phyloP scores from a whole-genome alignment of 2,797 vertebrate species.

The Cossypha dichroa region DNA sequence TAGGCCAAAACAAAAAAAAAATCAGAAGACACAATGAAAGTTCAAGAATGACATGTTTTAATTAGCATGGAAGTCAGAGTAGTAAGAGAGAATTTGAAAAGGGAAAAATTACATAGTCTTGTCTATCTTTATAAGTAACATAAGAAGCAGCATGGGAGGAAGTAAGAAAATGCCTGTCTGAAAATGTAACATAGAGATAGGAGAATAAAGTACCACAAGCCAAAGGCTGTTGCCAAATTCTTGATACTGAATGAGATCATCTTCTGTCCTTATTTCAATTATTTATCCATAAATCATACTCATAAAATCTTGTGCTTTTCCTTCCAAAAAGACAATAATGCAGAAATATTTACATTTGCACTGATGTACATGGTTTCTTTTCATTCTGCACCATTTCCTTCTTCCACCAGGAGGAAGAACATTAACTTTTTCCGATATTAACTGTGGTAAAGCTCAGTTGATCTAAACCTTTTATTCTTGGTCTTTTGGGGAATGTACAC shows the following conservation, averaged over 20 bases:
- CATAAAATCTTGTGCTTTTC: background rate
- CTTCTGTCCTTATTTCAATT: background rate
- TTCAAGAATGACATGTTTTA: background rate
- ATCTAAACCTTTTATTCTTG: background rate
- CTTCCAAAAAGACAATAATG: background rate
- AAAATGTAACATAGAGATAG: background rate
- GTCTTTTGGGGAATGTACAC: background rate
- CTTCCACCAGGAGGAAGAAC: background rate
- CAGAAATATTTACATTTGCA: background rate
- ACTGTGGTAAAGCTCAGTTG: background rate
- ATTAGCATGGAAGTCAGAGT: background rate
- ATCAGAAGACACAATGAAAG: background rate
- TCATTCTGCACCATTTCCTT: background rate
- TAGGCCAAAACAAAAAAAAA: background rate
- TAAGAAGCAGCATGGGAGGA: background rate
- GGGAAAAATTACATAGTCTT: background rate
- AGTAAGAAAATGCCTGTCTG: background rate
- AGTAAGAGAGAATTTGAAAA: background rate
- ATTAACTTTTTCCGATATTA: background rate
- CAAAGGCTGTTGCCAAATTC: background rate
- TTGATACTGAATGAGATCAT: background rate
- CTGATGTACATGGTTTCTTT: background rate
- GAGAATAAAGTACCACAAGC: background rate
- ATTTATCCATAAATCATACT: background rate
- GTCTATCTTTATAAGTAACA: background rate